phyloP scores from a whole-genome alignment of 2,797 vertebrate genomes.

The Bradypus variegatus region DNA sequence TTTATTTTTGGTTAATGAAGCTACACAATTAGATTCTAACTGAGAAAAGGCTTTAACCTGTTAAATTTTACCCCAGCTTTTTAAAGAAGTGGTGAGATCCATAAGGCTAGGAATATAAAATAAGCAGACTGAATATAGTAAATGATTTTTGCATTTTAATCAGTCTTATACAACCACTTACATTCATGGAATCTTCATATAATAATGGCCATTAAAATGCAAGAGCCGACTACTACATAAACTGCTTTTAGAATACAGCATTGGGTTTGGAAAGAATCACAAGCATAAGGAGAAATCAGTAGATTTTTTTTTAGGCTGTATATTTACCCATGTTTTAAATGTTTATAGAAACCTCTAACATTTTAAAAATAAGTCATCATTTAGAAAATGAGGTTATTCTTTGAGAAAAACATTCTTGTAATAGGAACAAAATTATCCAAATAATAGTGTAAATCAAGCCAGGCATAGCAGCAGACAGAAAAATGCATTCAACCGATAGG shows the following conservation, averaged over 20 bases:
- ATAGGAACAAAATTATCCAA: slow-evolving; percentile 69
- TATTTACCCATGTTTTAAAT: slow-evolving; percentile 57
- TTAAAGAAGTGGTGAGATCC: not conserved
- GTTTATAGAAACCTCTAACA: slow-evolving; percentile 30
- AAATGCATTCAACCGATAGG: slow-evolving; percentile 80
- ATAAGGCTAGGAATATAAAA: not conserved
- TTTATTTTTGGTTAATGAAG: slow-evolving; percentile 36
- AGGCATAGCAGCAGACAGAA: slow-evolving; percentile 79
- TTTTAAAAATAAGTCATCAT: slow-evolving; percentile 59
- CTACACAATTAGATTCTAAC: slow-evolving; percentile 47
- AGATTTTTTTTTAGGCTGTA: not conserved
- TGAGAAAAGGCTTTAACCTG: slow-evolving; percentile 49
- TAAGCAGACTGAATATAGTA: slow-evolving; percentile 26
- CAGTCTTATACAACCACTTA: not conserved
- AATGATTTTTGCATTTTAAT: slow-evolving; percentile 32
- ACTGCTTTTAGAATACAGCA: not conserved
- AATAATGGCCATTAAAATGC: not conserved
- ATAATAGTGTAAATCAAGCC: slow-evolving; percentile 73
- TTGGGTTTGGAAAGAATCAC: not conserved
- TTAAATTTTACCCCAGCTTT: slow-evolving; percentile 37
- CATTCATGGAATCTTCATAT: not conserved
- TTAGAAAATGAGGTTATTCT: slow-evolving; percentile 61
- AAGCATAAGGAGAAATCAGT: not conserved
- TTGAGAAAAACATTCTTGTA: slow-evolving; percentile 65
- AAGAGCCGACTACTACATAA: not conserved